Evolutionary conservation across 2,888 invertebrate species (phyloP), one percentile per base, ranked within the genome.

Genomic region (Willowsia nigromaculata): DNA sequence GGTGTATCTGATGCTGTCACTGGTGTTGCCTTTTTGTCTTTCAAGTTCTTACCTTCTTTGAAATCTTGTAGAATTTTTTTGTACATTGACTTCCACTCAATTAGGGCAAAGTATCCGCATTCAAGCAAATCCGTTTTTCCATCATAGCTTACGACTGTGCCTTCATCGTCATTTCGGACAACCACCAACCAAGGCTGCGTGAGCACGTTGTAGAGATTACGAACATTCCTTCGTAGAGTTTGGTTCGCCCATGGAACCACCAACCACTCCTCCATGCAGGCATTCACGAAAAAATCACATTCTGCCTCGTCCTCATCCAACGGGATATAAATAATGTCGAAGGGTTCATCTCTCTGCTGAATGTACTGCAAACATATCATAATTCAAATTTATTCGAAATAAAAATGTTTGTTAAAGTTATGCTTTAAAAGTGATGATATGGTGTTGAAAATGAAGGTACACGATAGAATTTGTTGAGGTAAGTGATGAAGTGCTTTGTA

Each of bases 281-380:
- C 47, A 37, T 84, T 91, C 3, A 90, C 91, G 50, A 91, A 92
- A 37, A 89, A 91, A n/a, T 83, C 81, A 50, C 87, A 90, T 65
- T 92, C 92, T 27, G 85, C 62, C 68, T 92, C 91, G 40, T 90
- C 90, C 30, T 91, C 91, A 56, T 92, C 92, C 84, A 91, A 74
- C 4, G 92, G 89, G 6, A 91, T 22, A 59, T 84, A 92, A 13
- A 92, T 90, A 0, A 92, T 82, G 53, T 91, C 90, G 15, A 92
- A 88, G 13, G 90, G 85, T 53, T 87, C 84, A 37, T 88, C 90
- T 56, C 88, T 37, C 37, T 88, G 84, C 18, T 71, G 68, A 11
- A 89, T 80, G 80, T 89, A 80, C 81, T 91, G 50, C 65, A 59
- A 78, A 15, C 47, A 59, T n/a, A n/a, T n/a, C n/a, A n/a, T n/a